A percentile compares a stretch with the other conserved stretches of the same genome.
These are phyloP conservation scores for Pachyrhynchus sulphureomaculatus DNA, from an alignment of 1,140 invertebrate species.

Conservation along the genomic window DNA sequence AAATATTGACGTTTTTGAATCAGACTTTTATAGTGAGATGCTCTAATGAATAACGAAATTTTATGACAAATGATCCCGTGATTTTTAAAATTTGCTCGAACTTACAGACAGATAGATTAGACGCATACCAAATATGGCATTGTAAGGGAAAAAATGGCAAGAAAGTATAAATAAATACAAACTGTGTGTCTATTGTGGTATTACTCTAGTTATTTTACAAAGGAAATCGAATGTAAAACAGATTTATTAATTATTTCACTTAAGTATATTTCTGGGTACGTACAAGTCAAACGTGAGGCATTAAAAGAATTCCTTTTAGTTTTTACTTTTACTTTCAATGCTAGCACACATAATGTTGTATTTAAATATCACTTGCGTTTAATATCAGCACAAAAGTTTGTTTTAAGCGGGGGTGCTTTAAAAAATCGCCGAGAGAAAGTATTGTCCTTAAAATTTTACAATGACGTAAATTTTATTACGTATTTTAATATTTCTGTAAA, in stretches of 20 bases:
- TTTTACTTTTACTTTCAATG: constrained; percentile 25
- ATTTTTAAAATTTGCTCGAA: too few relatives aligned
- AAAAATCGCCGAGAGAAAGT: constrained; percentile 18
- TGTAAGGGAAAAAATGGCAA: too few relatives aligned
- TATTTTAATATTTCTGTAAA: background rate
- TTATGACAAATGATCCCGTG: too few relatives aligned
- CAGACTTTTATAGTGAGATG: too few relatives aligned
- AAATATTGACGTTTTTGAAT: too few relatives aligned
- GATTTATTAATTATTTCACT: background rate
- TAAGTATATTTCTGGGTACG: background rate
- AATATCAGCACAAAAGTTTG: constrained; percentile 13
- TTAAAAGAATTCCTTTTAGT: constrained; percentile 24
- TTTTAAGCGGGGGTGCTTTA: constrained; percentile 14
- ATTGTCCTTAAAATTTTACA: constrained; percentile 6
- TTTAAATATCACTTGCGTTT: constrained; percentile 16
- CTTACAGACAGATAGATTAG: too few relatives aligned
- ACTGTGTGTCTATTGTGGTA: too few relatives aligned
- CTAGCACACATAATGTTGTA: constrained; percentile 8
- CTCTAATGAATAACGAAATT: too few relatives aligned
- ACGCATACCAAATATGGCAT: too few relatives aligned
- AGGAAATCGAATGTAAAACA: too few relatives aligned
- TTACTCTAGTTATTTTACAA: too few relatives aligned
- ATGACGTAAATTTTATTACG: constrained; percentile 2
- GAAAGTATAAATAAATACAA: too few relatives aligned
- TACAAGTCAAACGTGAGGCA: constrained; percentile 8